Percentiles rank a stretch among this genome's conserved stretches.
These are phyloP conservation scores for Tautogolabrus adspersus DNA, from an alignment of 2,113 vertebrate species.

Conservation along the genomic window DNA sequence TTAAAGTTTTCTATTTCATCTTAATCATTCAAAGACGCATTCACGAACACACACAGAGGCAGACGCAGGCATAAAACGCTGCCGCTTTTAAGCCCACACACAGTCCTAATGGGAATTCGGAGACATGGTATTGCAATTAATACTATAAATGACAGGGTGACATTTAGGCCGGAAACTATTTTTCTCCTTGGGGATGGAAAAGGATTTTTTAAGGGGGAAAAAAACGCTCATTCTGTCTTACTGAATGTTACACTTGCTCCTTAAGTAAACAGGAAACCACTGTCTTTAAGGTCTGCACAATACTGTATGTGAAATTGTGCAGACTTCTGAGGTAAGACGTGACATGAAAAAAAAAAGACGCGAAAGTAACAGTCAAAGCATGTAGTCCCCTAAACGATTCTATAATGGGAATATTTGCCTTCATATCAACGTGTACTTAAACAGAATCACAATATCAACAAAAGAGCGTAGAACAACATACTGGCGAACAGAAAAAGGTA, in stretches of 20 bases:
- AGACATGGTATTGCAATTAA: slow-evolving; percentile 59
- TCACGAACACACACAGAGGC: slow-evolving; percentile 48
- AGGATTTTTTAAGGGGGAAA: slow-evolving; percentile 10
- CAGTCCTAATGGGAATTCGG: slow-evolving; percentile 45
- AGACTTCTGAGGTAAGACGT: no score
- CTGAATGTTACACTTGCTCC: slow-evolving; percentile 15
- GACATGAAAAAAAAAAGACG: no score
- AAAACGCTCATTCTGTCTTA: not conserved
- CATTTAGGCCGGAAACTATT: slow-evolving; percentile 64
- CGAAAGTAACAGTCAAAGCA: no score
- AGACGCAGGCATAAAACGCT: slow-evolving; percentile 41
- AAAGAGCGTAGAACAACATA: no score
- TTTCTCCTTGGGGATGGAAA: slow-evolving; percentile 38
- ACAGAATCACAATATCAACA: no score
- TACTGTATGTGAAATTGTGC: no score
- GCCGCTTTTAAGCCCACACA: slow-evolving; percentile 57
- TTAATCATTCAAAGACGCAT: slow-evolving; percentile 60
- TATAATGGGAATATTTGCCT: no score
- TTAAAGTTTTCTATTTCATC: slow-evolving; percentile 62
- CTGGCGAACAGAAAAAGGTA: no score
- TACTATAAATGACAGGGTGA: slow-evolving; percentile 56
- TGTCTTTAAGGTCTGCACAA: no score
- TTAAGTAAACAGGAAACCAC: not conserved
- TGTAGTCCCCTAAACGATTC: no score
- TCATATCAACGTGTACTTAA: no score